Evolutionary conservation across 1,140 invertebrate species (phyloP), one percentile per base, ranked within the genome.

Genomic region (Zaprionus africanus): DNA sequence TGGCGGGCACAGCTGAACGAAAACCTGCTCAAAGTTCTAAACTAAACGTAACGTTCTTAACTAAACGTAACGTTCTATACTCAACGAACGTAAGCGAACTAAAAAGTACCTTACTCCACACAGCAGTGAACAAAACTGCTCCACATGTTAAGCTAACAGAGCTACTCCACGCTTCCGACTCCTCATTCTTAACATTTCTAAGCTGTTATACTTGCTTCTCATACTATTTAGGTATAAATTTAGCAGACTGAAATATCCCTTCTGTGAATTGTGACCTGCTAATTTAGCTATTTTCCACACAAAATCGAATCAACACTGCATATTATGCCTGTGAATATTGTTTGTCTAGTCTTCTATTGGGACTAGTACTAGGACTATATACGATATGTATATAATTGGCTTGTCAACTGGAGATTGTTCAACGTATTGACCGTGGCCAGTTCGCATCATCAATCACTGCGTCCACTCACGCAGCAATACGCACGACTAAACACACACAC

Each of bases 401-500:
- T 69, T 69, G 72, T 75, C 72, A 53, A 59, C 59, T 62, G 12
- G 24, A 22, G 53, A 13, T 63, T 58, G 34, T 58, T 13, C 41
- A 53, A 53, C 51, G 41, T 31, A 66, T 57, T 58, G 64, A 65
- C 13, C 24, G 34, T 56, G 26, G 26, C 53, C 53, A 56, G 24
- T 58, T 43, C 31, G 15, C 31, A 63, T 61, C 59, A 75, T 75
- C 72, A 75, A 75, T 75, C 72, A 75, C 58, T 28, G 26, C 4
- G 22, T 24, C 46, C 54, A 36, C 57, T 24, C 54, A 57, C 65
- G 57, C 46, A 31, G 31, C 5, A 41, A 36, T 9, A 41, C 63
- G 26, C 70, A 66, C 57, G 38, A 46, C 12, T 54, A 38, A 26
- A 59, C 43, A 43, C 59, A 60, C 43, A 34, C 17, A 51, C 7